Percentiles rank a stretch among this genome's conserved stretches.
phyloP scores from a whole-genome alignment of 1,140 invertebrate species.

The Rhizoglyphus robini region DNA sequence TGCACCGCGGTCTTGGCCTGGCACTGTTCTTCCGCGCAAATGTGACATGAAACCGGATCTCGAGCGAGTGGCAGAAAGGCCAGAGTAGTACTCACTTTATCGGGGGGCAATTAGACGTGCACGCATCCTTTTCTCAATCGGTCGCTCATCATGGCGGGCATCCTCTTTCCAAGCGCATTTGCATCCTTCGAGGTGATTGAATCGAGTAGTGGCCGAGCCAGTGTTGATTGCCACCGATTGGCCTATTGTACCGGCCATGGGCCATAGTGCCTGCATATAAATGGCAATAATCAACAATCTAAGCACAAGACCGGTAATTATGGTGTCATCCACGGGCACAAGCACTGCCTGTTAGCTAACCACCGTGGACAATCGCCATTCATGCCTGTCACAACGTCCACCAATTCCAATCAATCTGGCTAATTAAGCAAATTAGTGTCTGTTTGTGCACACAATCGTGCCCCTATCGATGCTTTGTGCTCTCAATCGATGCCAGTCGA shows the following conservation, averaged over 20 bases:
- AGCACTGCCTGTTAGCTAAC: not conserved
- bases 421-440: slow-evolving; percentile 8
- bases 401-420: not conserved
- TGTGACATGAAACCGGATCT: slow-evolving; percentile 15
- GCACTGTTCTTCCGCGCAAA: not conserved
- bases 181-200: not conserved
- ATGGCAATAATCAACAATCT: slow-evolving; percentile 11
- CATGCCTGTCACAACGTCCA: not conserved
- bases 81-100: not conserved
- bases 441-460: not conserved
- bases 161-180: not conserved
- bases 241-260: slow-evolving; percentile 5
- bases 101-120: slow-evolving; percentile 2
- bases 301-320: slow-evolving; percentile 4
- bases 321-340: not conserved
- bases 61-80: not conserved
- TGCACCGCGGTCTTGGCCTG: not conserved
- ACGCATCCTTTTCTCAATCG: slow-evolving; percentile 14
- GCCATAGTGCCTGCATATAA: not conserved
- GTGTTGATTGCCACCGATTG: slow-evolving; percentile 15
- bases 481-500: not conserved
- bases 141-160: not conserved
- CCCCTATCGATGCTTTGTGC: not conserved
- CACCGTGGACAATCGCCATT: not conserved
- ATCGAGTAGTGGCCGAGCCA: no score